phyloP scores from a whole-genome alignment of 2,888 invertebrate species.

The Orthonevra nobilis region DNA sequence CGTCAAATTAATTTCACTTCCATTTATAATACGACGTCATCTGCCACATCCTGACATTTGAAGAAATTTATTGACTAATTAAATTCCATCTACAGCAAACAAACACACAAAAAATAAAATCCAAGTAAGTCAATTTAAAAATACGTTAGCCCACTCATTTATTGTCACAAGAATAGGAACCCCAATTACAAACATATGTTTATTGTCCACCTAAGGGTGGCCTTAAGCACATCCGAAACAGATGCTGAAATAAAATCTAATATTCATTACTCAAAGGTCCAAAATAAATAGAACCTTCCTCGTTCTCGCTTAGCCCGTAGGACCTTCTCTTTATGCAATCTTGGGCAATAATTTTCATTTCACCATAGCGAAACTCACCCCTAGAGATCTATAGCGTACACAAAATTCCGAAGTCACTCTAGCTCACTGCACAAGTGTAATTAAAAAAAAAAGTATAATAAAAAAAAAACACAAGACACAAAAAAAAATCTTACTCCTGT shows the following conservation, averaged over 20 bases:
- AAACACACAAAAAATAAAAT: no score
- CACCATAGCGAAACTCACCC: constrained; percentile 22
- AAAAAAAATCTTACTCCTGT: constrained; percentile 48
- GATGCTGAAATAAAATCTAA: constrained; percentile 37
- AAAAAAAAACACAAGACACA: constrained; percentile 23
- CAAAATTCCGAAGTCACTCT: not conserved
- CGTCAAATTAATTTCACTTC: no score
- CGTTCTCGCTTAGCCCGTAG: constrained; percentile 1
- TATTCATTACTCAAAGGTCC: constrained; percentile 47
- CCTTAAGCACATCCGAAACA: constrained; percentile 2
- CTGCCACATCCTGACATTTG: no score
- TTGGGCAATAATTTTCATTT: constrained; percentile 48
- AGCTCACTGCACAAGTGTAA: constrained; percentile 21
- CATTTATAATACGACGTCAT: no score
- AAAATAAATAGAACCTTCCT: constrained; percentile 52
- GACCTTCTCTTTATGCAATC: constrained; percentile 25
- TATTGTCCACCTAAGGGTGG: constrained; percentile 3
- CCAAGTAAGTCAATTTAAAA: no score
- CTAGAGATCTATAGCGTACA: no score
- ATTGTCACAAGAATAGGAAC: not conserved
- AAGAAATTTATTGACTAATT: no score
- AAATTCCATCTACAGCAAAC: no score
- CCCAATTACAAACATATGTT: constrained; percentile 38
- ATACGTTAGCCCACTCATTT: no score
- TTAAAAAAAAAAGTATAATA: constrained; percentile 18